Evolutionary conservation across 37 sponge, comb jelly and placozoan genomes (phyloP), one percentile per base, ranked within the genome.

Genomic region (Diacarnus erythraeanus): DNA sequence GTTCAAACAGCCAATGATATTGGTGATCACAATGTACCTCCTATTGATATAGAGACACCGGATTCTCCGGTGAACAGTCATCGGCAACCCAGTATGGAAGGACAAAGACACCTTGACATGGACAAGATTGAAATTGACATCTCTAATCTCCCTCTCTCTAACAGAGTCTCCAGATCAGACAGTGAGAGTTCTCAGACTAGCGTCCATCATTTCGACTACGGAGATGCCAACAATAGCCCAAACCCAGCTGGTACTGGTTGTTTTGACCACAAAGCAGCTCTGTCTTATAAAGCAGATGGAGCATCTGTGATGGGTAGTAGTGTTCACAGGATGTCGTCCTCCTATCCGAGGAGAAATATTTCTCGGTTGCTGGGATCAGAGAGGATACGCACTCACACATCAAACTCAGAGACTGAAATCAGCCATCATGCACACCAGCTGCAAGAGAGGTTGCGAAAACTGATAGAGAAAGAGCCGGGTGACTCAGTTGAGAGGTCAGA

Each of bases 381-480:
- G 36, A 10, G 29, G 21, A 40, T 0, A 20, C n/a, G 22, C 60
- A 18, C 8, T 9, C 64, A 63, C 25, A 47, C 75, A 31, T 75
- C 84, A 0, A 25, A 83, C 15, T 83, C 77, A 10, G 77, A 75
- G 39, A 43, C 75, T 0, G 35, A 23, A 59, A 42, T 38, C 27
- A 18, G 59, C 8, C 82, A 73, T 21, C 61, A 61, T 2, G 82
- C 59, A 21, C 60, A 60, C 1, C 43, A 47, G 70, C 42, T 74
- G 34, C 66, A 72, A 63, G 80, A 86, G 80, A 72, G 73, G 30
- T 80, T 86, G 0, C 74, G 74, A 64, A 26, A 74, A 30, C 56
- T 86, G 30, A 80, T 77, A 0, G 86, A 86, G 38, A 23, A 56
- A 17, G 51, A 79, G 15, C 59, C 27, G 3, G n/a, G 21, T 10